These are phyloP conservation scores for Tyrannus savana DNA, from an alignment of 2,113 vertebrate species.

Conservation along the genomic window DNA sequence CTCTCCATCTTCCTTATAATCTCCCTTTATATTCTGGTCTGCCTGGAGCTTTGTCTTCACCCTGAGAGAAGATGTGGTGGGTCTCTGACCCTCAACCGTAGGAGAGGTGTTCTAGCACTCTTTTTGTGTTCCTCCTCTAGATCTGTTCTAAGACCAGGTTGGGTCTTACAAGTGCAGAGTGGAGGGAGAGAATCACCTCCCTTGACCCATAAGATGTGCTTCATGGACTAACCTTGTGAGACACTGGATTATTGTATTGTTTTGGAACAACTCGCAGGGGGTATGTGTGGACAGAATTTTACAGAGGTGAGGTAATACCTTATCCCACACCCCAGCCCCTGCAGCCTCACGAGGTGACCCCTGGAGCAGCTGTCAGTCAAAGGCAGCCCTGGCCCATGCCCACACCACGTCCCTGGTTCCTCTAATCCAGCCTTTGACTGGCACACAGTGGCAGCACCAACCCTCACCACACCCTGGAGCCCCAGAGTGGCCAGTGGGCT, in stretches of 20 bases:
- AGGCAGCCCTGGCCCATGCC: background rate
- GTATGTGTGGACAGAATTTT: background rate
- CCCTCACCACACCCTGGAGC: too few relatives aligned
- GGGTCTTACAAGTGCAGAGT: background rate
- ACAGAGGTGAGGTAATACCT: background rate
- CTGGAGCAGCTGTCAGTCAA: background rate
- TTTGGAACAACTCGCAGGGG: background rate
- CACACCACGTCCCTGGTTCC: too few relatives aligned
- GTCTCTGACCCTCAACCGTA: background rate
- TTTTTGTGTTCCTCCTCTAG: background rate
- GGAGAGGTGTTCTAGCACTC: background rate
- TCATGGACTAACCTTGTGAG: background rate
- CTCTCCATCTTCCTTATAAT: background rate
- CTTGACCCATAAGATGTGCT: background rate
- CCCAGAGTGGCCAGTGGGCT: background rate
- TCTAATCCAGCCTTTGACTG: too few relatives aligned
- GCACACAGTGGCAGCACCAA: too few relatives aligned
- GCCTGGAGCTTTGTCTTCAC: background rate
- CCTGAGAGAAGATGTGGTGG: too few relatives aligned
- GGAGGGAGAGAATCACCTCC: background rate
- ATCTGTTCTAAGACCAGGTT: background rate
- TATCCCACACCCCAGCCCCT: background rate
- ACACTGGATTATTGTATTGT: background rate
- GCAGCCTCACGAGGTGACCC: background rate
- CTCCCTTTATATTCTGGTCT: background rate